A percentile compares a stretch with the other conserved stretches of the same genome.
Evolutionary conservation across 2,113 vertebrate species (phyloP).

Genomic region (Urocynchramus pylzowi): DNA sequence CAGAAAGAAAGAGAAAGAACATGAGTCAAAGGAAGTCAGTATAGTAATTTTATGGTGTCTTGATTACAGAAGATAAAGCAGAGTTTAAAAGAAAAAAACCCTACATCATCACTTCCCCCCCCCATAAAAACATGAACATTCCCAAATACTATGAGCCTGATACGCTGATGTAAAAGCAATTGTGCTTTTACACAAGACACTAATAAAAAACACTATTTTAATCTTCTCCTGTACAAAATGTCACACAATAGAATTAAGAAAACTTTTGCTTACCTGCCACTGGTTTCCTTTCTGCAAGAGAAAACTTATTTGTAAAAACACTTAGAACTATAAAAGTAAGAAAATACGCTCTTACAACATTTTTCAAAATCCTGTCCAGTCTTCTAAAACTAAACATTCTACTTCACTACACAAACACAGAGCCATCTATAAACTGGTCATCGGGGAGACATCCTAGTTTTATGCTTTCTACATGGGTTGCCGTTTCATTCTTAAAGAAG

Average conservation of each 20-base stretch:
- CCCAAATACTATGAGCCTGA: not conserved
- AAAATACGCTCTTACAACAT: not conserved
- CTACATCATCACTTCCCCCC: not conserved
- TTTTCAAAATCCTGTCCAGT: not conserved
- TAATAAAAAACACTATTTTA: not conserved
- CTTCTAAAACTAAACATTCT: not conserved
- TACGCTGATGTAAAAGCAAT: not conserved
- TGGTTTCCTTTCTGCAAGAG: slow-evolving; percentile 37
- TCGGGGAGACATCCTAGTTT: not conserved
- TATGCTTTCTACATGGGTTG: not conserved
- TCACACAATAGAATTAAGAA: not conserved
- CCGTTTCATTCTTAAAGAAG: not conserved
- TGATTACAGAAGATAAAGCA: slow-evolving; percentile 53
- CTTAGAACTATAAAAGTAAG: not conserved
- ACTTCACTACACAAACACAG: not conserved
- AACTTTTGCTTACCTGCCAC: slow-evolving; percentile 49
- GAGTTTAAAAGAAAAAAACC: not conserved
- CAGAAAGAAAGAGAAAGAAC: slow-evolving; percentile 78
- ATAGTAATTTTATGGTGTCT: slow-evolving; percentile 71
- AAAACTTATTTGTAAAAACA: slow-evolving; percentile 14
- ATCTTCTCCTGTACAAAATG: not conserved
- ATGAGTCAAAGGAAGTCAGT: slow-evolving; percentile 84
- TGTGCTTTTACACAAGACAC: not conserved
- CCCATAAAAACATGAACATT: not conserved
- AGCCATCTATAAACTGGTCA: not conserved